These are phyloP conservation scores for Bovichtus diacanthus DNA, from an alignment of 2,797 vertebrate genomes.

Conservation along the genomic window DNA sequence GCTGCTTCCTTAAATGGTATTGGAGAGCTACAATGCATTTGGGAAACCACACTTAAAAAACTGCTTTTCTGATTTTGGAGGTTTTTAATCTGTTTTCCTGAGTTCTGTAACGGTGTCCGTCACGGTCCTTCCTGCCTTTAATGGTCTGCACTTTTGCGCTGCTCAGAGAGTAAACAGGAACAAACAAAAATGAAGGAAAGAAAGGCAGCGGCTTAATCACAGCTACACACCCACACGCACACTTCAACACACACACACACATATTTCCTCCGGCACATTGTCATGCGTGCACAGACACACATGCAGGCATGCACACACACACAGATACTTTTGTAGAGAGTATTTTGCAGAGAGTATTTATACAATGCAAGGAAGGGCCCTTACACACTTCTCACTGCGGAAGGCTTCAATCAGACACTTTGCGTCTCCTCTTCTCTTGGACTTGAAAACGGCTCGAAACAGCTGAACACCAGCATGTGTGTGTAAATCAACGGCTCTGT, in stretches of 20 bases:
- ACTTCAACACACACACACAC: neutral
- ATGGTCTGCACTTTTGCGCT: constrained; percentile 30
- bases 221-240: neutral
- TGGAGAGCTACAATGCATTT: neutral
- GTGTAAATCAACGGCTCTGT: too few relatives aligned
- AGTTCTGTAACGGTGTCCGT: constrained; percentile 1
- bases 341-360: too few relatives aligned
- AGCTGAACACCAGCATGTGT: neutral
- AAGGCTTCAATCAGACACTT: neutral
- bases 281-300: neutral
- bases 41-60: neutral
- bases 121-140: constrained; percentile 20
- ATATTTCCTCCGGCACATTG: neutral
- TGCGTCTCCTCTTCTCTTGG: neutral
- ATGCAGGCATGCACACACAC: neutral
- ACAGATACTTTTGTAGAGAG: neutral
- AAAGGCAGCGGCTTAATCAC: constrained; percentile 19
- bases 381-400: neutral
- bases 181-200: constrained; percentile 46
- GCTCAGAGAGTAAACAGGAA: constrained; percentile 68
- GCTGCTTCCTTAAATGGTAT: constrained; percentile 46
- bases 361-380: neutral
- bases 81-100: constrained; percentile 52
- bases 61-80: neutral
- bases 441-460: too few relatives aligned